These are phyloP conservation scores for Rhagophthalmus giganteus DNA, from an alignment of 2,888 invertebrate species.

Conservation along the genomic window DNA sequence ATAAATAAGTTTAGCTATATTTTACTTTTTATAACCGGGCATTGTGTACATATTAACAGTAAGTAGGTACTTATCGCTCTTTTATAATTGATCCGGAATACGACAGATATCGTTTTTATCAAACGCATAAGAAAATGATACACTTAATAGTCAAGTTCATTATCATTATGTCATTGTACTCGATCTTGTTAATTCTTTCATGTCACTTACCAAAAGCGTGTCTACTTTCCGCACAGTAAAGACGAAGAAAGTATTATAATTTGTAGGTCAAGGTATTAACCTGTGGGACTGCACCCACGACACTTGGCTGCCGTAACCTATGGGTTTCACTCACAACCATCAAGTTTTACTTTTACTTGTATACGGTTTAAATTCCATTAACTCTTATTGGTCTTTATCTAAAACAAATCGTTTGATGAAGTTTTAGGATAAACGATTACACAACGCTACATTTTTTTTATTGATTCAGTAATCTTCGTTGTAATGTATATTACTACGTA, in stretches of 20 bases:
- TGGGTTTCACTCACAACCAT: slow-evolving; percentile 31
- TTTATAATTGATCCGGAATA: too few relatives aligned
- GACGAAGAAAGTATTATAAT: slow-evolving; percentile 27
- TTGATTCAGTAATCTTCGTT: too few relatives aligned
- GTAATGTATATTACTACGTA: too few relatives aligned
- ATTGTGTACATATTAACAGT: too few relatives aligned
- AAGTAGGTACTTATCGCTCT: too few relatives aligned
- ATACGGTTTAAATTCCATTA: slow-evolving; percentile 13
- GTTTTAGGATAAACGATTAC: slow-evolving; percentile 8
- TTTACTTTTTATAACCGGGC: too few relatives aligned
- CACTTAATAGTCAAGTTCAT: slow-evolving; percentile 21
- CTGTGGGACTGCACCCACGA: slow-evolving; percentile 28
- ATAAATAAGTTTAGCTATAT: too few relatives aligned
- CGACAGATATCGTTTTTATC: too few relatives aligned
- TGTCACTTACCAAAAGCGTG: too few relatives aligned
- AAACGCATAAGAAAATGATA: slow-evolving; percentile 10
- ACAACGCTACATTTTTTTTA: slow-evolving; percentile 17
- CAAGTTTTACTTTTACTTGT: slow-evolving; percentile 21
- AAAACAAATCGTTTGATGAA: too few relatives aligned
- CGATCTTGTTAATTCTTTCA: slow-evolving; percentile 3
- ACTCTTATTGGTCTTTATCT: too few relatives aligned
- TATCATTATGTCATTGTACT: slow-evolving; percentile 14
- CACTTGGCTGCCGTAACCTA: too few relatives aligned
- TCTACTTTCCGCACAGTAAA: slow-evolving; percentile 3
- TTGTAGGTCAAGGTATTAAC: slow-evolving; percentile 33